A percentile compares a stretch with the other conserved stretches of the same genome.
phyloP scores from a whole-genome alignment of 2,113 vertebrate genomes.

The Oncorhynchus masou region DNA sequence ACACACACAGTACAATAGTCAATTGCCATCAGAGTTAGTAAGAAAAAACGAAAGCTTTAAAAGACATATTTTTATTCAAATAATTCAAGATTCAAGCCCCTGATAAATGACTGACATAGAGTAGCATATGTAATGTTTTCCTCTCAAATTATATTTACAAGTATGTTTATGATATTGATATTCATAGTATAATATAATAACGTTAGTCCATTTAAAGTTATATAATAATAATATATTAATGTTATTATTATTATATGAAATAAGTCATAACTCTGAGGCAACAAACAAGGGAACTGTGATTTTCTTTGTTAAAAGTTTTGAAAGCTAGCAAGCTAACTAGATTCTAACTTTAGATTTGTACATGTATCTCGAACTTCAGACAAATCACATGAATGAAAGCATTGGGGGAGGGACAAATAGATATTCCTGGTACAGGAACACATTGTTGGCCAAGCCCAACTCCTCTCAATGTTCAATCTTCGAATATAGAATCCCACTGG shows the following conservation, averaged over 20 bases:
- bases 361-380: slow-evolving; percentile 24
- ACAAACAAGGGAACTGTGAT: slow-evolving; percentile 34
- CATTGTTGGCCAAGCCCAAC: slow-evolving; percentile 22
- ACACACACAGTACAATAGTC: neutral
- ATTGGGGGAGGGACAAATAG: slow-evolving; percentile 11
- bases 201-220: slow-evolving; percentile 30
- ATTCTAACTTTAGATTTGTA: slow-evolving; percentile 20
- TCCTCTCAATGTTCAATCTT: slow-evolving; percentile 28
- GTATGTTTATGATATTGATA: slow-evolving; percentile 33
- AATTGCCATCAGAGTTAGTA: neutral
- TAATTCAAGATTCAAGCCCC: slow-evolving; percentile 39
- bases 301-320: slow-evolving; percentile 1
- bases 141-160: slow-evolving; percentile 61
- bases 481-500: slow-evolving; percentile 26
- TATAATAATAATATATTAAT: slow-evolving; percentile 30
- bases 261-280: slow-evolving; percentile 49
- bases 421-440: slow-evolving; percentile 47
- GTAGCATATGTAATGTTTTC: slow-evolving; percentile 13
- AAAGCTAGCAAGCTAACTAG: slow-evolving; percentile 16
- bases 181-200: slow-evolving; percentile 28
- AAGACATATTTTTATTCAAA: slow-evolving; percentile 62
- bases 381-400: slow-evolving; percentile 9
- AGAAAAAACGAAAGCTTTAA: slow-evolving; percentile 36
- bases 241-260: slow-evolving; percentile 43
- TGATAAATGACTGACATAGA: slow-evolving; percentile 51